Base-by-base conservation (phyloP, 2,797 vertebrate species). In the Xenopus petersii region DNA sequence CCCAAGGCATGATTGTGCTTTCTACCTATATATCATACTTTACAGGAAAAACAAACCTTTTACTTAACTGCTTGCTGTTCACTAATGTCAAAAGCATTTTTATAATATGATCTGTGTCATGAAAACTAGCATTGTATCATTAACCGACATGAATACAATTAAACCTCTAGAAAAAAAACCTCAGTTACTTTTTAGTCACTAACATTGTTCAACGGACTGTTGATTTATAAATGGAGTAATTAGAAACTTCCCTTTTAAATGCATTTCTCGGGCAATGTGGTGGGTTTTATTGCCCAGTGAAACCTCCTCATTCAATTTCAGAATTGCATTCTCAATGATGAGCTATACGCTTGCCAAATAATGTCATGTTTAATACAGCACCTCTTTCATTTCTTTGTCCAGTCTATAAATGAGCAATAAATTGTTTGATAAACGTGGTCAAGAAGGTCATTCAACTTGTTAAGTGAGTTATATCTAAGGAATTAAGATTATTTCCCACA, bases 201-300 rank as follows among this genome's bases (percentile, higher is more conserved):
- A 89, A 94, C 94, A 93, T 96, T 94, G 94, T 93, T 91, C 91
- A 90, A 94, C 95, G 94, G 92, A 90, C 92, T 84, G 93, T 93
- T 95, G 94, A 96, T 96, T 95, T 95, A 94, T 95, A 96, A 96
- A 96, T 94, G 94, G 93, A 93, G 93, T 96, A 96, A 97, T 95
- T 94, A 93, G 91, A 91, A 89, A 89, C 89, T 89, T 93, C 92
- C 88, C 77, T 86, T 87, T 86, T 89, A 92, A 94, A 91, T 92
- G 92, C 87, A 88, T 88, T 80, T 89, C 89, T 87, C 88, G 92
- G 88, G 89, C 87, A 89, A 88, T 88, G 89, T 87, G 86, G 88
- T 87, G 88, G 86, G 84, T 93, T 96, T 95, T 95, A 96, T 94
- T 94, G 93, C 95, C 94, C 93, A 93, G 93, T 96, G 95, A 96